Evolutionary conservation across 2,113 vertebrate genomes (phyloP).

Genomic region (Tetrao urogallus): DNA sequence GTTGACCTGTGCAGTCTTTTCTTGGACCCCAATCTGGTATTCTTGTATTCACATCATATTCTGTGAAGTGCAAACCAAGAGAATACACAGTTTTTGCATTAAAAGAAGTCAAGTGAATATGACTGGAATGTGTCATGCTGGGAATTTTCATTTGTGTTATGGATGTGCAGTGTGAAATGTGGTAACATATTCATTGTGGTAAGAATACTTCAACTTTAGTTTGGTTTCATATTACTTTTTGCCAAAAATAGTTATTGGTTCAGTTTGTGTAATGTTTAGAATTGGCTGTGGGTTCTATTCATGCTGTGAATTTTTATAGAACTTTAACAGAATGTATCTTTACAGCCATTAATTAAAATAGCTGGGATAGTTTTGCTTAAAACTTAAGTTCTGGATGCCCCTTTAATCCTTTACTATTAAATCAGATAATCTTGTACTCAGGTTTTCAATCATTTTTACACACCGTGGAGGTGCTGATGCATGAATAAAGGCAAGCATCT

Average conservation of each 20-base stretch:
- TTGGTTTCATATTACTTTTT: conserved; percentile 57
- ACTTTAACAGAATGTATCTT: conserved; percentile 79
- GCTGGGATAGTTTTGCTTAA: conserved; percentile 63
- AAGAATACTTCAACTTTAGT: conserved; percentile 71
- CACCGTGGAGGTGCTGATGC: conserved; percentile 67
- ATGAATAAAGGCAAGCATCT: conserved; percentile 72
- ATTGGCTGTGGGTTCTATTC: conserved; percentile 74
- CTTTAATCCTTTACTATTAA: conserved; percentile 53
- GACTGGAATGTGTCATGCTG: conserved; percentile 75
- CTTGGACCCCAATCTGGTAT: conserved; percentile 79
- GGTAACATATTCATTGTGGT: conserved; percentile 74
- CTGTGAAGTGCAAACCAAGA: conserved; percentile 83
- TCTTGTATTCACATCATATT: conserved; percentile 87
- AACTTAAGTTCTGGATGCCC: conserved; percentile 61
- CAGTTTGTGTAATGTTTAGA: conserved; percentile 71
- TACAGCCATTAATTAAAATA: conserved; percentile 78
- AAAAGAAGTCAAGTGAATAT: conserved; percentile 77
- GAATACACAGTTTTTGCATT: conserved; percentile 77
- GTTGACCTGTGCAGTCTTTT: conserved; percentile 74
- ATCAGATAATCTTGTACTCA: conserved; percentile 67
- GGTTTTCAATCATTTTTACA: conserved; percentile 70
- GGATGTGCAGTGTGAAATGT: conserved; percentile 72
- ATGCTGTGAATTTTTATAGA: conserved; percentile 80
- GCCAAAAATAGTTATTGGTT: conserved; percentile 68
- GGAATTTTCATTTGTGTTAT: conserved; percentile 77